These are phyloP conservation scores for Troides helena DNA, from an alignment of 2,888 invertebrate genomes.

Conservation along the genomic window DNA sequence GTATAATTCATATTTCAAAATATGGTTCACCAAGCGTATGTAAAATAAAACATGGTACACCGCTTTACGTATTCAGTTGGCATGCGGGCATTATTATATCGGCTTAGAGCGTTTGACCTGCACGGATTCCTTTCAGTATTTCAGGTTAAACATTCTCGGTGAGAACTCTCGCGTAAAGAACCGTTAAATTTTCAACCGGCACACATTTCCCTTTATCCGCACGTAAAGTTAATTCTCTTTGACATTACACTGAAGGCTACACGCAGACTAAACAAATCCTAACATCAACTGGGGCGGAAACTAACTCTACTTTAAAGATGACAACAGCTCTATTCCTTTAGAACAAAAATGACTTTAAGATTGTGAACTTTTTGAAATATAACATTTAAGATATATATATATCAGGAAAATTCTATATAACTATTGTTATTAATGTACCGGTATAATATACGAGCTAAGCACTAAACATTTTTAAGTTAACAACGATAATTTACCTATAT, in stretches of 20 bases:
- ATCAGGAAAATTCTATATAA: neutral
- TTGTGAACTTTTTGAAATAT: neutral
- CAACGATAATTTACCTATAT: no score
- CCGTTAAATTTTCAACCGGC: conserved; percentile 12
- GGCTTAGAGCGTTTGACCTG: conserved; percentile 22
- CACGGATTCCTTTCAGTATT: conserved; percentile 20
- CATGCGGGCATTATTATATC: conserved; percentile 14
- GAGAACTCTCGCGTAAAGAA: conserved; percentile 22
- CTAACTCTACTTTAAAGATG: neutral
- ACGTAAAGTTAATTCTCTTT: conserved; percentile 13
- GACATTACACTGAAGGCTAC: neutral
- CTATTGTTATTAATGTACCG: neutral
- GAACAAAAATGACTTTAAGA: neutral
- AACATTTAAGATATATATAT: neutral
- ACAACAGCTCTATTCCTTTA: neutral
- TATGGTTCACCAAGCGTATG: neutral
- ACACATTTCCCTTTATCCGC: conserved; percentile 12
- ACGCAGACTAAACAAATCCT: conserved; percentile 1
- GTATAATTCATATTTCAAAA: neutral
- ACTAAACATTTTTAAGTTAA: no score
- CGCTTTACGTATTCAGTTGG: conserved; percentile 11
- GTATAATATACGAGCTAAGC: no score
- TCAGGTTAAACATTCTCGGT: conserved; percentile 8
- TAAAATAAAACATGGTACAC: neutral
- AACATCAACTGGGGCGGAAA: neutral